These are phyloP conservation scores for Eurytoma adleriae DNA, from an alignment of 2,888 invertebrate species.

Conservation along the genomic window DNA sequence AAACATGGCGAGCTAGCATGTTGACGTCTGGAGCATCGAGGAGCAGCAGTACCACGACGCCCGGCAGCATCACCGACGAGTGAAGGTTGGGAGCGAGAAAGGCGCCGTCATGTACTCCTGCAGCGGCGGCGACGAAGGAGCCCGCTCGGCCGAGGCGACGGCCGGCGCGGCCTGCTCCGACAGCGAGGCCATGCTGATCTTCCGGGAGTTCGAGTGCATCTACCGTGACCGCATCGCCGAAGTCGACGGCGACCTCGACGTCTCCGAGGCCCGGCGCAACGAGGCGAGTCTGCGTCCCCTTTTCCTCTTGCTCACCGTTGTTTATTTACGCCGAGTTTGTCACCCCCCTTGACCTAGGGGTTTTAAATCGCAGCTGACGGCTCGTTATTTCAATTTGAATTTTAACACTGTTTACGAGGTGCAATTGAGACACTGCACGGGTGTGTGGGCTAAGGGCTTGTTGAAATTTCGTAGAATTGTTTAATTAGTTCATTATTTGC, in stretches of 20 bases:
- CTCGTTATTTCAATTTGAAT: slow-evolving; percentile 2
- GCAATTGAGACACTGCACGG: background rate
- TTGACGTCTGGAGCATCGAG: background rate
- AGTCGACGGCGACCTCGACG: slow-evolving; percentile 28
- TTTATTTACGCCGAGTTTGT: background rate
- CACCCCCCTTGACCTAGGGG: too few species aligned
- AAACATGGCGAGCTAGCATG: slow-evolving; percentile 44
- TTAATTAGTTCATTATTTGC: background rate
- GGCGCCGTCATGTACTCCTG: slow-evolving; percentile 13
- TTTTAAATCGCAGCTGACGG: slow-evolving; percentile 1
- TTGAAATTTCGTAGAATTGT: background rate
- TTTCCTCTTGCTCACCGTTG: background rate
- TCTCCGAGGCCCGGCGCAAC: slow-evolving; percentile 22
- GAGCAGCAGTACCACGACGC: background rate
- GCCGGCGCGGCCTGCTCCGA: slow-evolving; percentile 1
- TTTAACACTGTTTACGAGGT: background rate
- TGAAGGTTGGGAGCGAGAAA: too few species aligned
- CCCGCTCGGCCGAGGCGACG: background rate
- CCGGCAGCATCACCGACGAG: too few species aligned
- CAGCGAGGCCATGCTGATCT: slow-evolving; percentile 43
- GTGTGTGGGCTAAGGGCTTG: background rate
- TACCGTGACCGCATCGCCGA: slow-evolving; percentile 39
- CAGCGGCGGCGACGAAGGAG: background rate
- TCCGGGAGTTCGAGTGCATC: slow-evolving; percentile 38
- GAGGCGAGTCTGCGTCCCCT: slow-evolving; percentile 26